Base-by-base conservation (phyloP, 2,113 vertebrate species). In the Chitala chitala region DNA sequence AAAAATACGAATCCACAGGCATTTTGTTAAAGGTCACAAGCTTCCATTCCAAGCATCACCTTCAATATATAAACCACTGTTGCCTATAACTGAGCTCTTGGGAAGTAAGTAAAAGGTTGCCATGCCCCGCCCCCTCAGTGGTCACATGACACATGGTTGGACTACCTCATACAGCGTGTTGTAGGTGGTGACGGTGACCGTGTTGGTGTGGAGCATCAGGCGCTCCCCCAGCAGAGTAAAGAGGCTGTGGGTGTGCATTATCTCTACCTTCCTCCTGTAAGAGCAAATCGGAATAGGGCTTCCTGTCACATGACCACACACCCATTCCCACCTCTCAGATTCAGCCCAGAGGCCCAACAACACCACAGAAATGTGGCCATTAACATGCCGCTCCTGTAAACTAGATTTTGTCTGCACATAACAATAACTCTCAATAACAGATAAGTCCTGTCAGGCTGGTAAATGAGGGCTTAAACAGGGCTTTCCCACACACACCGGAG, bases 161-260 rank as follows among this genome's bases (percentile, higher is more conserved):
- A 38, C 22, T 92, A 98, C 97, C 96, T 99, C 97, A 76, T 98
- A 99, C 54, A 99, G 93, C 0, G 97, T 99, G 90, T 99, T 99
- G 82, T 99, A 99, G 38, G 96, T 99, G 78, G 97, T 99, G 80
- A 99, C 88, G 0, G 96, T 96, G 81, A 99, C 94, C 0, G 96
- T 99, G 85, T 94, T 98, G 78, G 97, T 98, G 85, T 99, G 96
- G 83, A 98, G 88, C 97, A 99, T 98, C 85, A 99, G 87, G 66
- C 97, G 89, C 82, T 99, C 96, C 74, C 97, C 97, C 70, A 99
- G 93, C 75, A 99, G 90, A 1, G 97, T 98, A 89, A 99, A 99
- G 72, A 99, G 94, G 79, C 97, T 99, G 86, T 99, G 96, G 48
- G 97, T 99, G 79, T 99, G 96, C 96, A 99, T 99, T 82, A 99